Conservation (phyloP, 64 coral and sea anemone genomes). For the Orbicella faveolata region DNA sequence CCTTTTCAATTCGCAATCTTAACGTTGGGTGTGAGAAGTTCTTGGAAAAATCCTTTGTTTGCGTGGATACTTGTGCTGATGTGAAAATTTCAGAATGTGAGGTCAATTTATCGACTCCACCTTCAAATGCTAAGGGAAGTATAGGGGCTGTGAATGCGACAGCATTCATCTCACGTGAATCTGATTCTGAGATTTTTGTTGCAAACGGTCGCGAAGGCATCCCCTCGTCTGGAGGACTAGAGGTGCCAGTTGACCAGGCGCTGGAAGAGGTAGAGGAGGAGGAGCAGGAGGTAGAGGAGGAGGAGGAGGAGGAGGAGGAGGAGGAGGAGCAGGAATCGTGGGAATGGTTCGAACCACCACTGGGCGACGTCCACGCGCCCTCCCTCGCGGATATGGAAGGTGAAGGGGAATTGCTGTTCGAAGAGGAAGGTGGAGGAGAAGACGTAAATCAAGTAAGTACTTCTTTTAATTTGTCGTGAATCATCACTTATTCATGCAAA, state of each 20-base stretch:
- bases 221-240: neutral
- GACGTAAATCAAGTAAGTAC: constrained; percentile 27
- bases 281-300: neutral
- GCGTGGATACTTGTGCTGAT: neutral
- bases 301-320: neutral
- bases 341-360: neutral
- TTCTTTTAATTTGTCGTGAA: too few species aligned
- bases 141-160: neutral
- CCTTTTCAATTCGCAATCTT: constrained; percentile 5
- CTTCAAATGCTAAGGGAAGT: neutral
- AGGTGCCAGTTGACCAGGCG: neutral
- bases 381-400: neutral
- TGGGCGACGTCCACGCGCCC: neutral
- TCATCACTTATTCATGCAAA: too few species aligned
- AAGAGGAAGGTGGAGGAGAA: constrained; percentile 23
- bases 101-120: neutral
- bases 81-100: neutral
- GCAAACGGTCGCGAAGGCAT: neutral
- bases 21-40: constrained; percentile 3
- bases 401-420: neutral
- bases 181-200: neutral
- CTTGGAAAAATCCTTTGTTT: neutral
- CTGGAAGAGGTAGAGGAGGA: neutral
- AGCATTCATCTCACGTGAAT: neutral
- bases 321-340: neutral